Percentiles rank a stretch among this genome's conserved stretches.
phyloP scores from a whole-genome alignment of 2,797 vertebrate species.

The Mus spretus region DNA sequence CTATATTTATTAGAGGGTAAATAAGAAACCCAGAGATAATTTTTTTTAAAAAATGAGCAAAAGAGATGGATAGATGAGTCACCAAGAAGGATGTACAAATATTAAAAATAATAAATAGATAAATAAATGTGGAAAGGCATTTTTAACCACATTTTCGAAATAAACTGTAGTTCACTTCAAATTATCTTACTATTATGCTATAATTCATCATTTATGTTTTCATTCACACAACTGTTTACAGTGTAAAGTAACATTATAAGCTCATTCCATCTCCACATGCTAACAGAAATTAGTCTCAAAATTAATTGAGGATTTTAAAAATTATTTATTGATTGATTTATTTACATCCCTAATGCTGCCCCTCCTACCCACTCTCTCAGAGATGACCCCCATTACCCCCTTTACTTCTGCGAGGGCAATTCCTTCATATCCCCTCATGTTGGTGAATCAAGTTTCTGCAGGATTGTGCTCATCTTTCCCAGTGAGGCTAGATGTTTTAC shows the following conservation, averaged over 20 bases:
- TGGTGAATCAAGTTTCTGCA: too few relatives aligned
- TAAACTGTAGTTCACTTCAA: background rate
- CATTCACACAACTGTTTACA: background rate
- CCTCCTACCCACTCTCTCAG: too few relatives aligned
- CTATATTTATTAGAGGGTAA: background rate
- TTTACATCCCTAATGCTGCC: too few relatives aligned
- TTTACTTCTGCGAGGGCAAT: too few relatives aligned
- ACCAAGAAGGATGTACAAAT: background rate
- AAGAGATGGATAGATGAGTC: background rate
- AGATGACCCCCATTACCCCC: too few relatives aligned
- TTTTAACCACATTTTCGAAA: background rate
- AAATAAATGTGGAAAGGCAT: background rate
- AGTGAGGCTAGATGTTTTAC: too few relatives aligned
- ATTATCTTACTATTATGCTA: background rate
- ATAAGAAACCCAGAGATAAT: background rate
- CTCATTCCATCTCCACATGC: background rate
- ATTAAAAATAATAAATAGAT: background rate
- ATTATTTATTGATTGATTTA: too few relatives aligned
- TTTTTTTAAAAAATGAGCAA: background rate
- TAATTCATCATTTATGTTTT: slow-evolving; percentile 15
- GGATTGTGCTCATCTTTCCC: too few relatives aligned
- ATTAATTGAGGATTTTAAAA: background rate
- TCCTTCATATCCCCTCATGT: too few relatives aligned
- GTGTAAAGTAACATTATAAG: background rate
- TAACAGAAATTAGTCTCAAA: background rate